Base-by-base conservation (phyloP, 2,113 vertebrate genomes). In the Haplochromis burtoni region DNA sequence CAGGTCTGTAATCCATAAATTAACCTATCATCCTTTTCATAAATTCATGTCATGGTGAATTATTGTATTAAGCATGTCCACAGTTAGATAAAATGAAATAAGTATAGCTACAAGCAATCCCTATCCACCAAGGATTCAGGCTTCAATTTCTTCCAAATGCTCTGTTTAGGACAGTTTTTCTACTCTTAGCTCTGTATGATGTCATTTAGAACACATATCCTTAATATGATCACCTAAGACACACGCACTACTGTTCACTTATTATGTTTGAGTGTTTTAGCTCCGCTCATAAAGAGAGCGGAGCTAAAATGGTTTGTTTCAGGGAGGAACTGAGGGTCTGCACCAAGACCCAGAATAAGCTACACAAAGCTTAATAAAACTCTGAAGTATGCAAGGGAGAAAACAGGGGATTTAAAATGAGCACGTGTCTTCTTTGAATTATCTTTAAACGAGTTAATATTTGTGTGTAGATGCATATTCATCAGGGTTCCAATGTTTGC, bases 201-300 rank as follows among this genome's bases (percentile, higher is more conserved):
- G 73, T 78, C 73, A 78, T 29, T 51, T n/a, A n/a, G 9, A 51
- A 49, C 0, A 2, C 45, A 51, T 78, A 33, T 78, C 3, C 68
- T 73, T 47, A 73, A 73, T 42, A 26, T 17, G 8, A 16, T 45
- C 5, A 26, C 38, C 71, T 49, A 76, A 76, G 24, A 19, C 24
- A 47, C 42, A 78, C 4, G 7, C 24, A 35, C 16, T 12, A 26
- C 24, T 31, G 71, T 19, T 73, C 24, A 3, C 6, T n/a, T 66
- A 0, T 35, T 66, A n/a, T 66, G 13, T 19, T 49, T 29, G 16
- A 31, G 26, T 49, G 42, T 31, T 49, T 76, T 61, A 61, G 57
- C 29, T 33, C 3, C 2, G 0, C 29, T 63, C 59, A 63, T 63
- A 47, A 49, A 76, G 42, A 31, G 6, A 78, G 42, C 0, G 0